Evolutionary conservation across 2,888 invertebrate genomes (phyloP).

Genomic region (Parnassius orleans): DNA sequence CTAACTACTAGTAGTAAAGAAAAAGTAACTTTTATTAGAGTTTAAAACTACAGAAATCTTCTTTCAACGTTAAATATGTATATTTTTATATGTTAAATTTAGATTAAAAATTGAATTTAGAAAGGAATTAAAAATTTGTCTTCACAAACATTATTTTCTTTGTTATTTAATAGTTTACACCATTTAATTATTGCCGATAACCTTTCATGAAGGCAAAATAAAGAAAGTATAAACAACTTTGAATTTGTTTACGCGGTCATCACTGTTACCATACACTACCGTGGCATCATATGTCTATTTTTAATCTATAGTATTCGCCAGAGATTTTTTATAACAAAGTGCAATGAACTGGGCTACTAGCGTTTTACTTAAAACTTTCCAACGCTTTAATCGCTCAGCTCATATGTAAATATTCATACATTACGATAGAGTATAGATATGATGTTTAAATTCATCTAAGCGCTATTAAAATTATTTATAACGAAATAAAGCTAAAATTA

Average conservation of each 20-base stretch:
- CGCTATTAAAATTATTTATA: too few species aligned
- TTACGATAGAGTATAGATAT: not conserved
- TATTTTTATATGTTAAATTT: too few species aligned
- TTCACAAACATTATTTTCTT: not conserved
- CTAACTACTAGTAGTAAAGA: too few species aligned
- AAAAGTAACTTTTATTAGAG: too few species aligned
- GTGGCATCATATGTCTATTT: constrained; percentile 26
- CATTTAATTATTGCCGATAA: constrained; percentile 12
- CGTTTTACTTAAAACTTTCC: constrained; percentile 12
- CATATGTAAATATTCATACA: not conserved
- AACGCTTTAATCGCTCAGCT: not conserved
- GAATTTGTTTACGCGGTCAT: constrained; percentile 18
- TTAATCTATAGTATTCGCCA: constrained; percentile 29
- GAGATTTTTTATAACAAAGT: constrained; percentile 23
- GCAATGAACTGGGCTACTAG: constrained; percentile 21
- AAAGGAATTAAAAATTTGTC: too few species aligned
- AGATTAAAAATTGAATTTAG: too few species aligned
- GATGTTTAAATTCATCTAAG: too few species aligned
- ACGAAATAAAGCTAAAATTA: too few species aligned
- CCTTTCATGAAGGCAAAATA: constrained; percentile 13
- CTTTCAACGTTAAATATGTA: too few species aligned
- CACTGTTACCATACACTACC: constrained; percentile 18
- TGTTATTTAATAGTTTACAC: constrained; percentile 2
- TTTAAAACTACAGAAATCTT: too few species aligned
- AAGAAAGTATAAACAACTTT: constrained; percentile 21